These are phyloP conservation scores for Oncorhynchus gorbuscha DNA, from an alignment of 2,113 vertebrate genomes.

Conservation along the genomic window DNA sequence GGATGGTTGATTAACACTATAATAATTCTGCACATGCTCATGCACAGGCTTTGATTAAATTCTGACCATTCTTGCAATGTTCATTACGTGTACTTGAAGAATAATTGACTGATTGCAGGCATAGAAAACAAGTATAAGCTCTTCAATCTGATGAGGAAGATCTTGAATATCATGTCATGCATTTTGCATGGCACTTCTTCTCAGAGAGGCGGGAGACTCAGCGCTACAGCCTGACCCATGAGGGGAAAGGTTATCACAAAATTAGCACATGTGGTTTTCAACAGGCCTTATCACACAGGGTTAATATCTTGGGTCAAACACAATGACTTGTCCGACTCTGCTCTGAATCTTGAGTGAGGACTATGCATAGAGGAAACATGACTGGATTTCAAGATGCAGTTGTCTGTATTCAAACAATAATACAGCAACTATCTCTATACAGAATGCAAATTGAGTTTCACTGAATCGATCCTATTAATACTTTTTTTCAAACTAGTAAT, in stretches of 20 bases:
- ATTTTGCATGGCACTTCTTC: slow-evolving; percentile 57
- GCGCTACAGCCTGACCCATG: slow-evolving; percentile 23
- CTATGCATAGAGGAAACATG: slow-evolving; percentile 16
- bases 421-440: background rate
- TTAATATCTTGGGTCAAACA: slow-evolving; percentile 48
- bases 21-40: slow-evolving; percentile 70
- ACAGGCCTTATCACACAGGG: slow-evolving; percentile 24
- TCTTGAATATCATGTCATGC: slow-evolving; percentile 72
- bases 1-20: slow-evolving; percentile 74
- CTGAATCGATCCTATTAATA: background rate
- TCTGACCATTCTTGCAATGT: slow-evolving; percentile 71
- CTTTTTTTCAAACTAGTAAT: background rate
- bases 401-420: background rate
- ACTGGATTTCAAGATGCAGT: slow-evolving; percentile 14
- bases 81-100: slow-evolving; percentile 73
- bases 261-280: slow-evolving; percentile 43
- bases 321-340: slow-evolving; percentile 18
- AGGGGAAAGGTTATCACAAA: slow-evolving; percentile 50
- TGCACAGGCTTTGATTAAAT: slow-evolving; percentile 73
- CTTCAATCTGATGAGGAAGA: slow-evolving; percentile 71
- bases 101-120: slow-evolving; percentile 72
- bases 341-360: background rate
- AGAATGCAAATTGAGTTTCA: background rate
- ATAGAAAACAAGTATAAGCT: slow-evolving; percentile 51
- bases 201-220: slow-evolving; percentile 20